These are phyloP conservation scores for Coenonympha arcania DNA, from an alignment of 2,888 invertebrate genomes.

Conservation along the genomic window DNA sequence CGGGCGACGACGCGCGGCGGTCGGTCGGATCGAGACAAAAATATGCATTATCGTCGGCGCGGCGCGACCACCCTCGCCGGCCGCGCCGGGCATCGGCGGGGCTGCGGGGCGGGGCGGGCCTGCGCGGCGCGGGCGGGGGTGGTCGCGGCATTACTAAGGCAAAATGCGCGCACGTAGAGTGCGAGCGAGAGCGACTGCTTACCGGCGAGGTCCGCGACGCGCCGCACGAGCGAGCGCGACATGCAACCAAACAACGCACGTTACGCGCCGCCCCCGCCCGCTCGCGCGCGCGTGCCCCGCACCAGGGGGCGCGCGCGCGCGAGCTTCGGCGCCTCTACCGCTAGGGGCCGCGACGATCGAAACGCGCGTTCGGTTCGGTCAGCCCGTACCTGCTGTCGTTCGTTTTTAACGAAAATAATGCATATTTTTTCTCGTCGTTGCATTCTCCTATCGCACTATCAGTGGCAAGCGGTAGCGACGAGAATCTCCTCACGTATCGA, in stretches of 20 bases:
- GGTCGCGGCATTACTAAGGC: conserved; percentile 65
- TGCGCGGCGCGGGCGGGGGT: conserved; percentile 36
- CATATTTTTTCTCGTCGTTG: conserved; percentile 58
- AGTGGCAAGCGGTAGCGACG: neutral
- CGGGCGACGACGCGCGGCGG: conserved; percentile 34
- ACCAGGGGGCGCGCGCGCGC: neutral
- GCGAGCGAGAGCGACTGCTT: conserved; percentile 40
- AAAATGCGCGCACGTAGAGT: conserved; percentile 53
- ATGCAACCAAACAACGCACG: conserved; percentile 60
- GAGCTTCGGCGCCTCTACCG: conserved; percentile 2
- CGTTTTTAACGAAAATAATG: conserved; percentile 47
- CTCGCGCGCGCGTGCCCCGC: conserved; percentile 3
- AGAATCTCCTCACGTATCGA: neutral
- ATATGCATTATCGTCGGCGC: conserved; percentile 62
- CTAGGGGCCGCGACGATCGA: neutral
- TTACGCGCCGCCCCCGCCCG: conserved; percentile 25
- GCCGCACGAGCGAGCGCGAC: conserved; percentile 43
- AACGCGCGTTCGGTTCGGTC: neutral
- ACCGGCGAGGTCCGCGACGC: conserved; percentile 48
- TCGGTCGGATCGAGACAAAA: conserved; percentile 53
- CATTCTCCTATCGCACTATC: neutral
- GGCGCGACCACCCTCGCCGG: conserved; percentile 25
- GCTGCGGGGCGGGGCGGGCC: too few species aligned
- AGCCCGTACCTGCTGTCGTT: conserved; percentile 2
- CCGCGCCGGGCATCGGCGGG: conserved; percentile 36